Evolutionary conservation across 1,140 invertebrate genomes (phyloP), one percentile per base, ranked within the genome.

Genomic region (Odontomachus brunneus): DNA sequence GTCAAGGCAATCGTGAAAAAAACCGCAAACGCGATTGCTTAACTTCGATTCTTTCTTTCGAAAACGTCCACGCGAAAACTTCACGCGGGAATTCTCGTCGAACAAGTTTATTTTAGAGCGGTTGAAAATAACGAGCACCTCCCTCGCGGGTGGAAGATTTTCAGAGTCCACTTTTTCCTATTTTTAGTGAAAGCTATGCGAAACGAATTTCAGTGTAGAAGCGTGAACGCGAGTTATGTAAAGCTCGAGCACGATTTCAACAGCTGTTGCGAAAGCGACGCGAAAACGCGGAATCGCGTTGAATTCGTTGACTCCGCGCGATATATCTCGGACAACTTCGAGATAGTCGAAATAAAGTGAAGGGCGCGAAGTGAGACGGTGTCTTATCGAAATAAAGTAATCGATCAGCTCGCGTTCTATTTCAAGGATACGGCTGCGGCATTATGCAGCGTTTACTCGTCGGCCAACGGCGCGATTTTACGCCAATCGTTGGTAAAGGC

Each of bases 331-430:
- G n/a, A n/a, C 49, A 44, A 44, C 38, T 44, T 44, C 7, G 17
- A 49, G n/a, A 33, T 12, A 22, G 1, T 73, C 74, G 22, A 88
- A 84, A 82, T 60, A 51, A 73, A 80, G 83, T 71, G 75, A 87
- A 84, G 81, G 63, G 73, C 51, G 24, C 60, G 60, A 66, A 17
- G 26, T 9, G 22, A 44, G 55, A 67, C 44, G 62, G 33, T 17
- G 19, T 78, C 80, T 33, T 88, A 87, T 84, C 55, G 75, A 78
- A 89, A 87, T 80, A 66, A 87, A 89, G 55, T 83, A 82, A 89
- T 89, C 88, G 87, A 89, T 89, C 83, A 73, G 82, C 67, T 44
- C 60, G 71, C 82, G 63, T 87, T 87, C 88, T 89, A 89, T 89
- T 89, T 89, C 73, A 82, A 85, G 88, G 82, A 76, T 67, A 82